Percentiles rank a stretch among this genome's conserved stretches.
Conservation (phyloP, 2,888 invertebrate species). For the Poecilus cupreus region DNA sequence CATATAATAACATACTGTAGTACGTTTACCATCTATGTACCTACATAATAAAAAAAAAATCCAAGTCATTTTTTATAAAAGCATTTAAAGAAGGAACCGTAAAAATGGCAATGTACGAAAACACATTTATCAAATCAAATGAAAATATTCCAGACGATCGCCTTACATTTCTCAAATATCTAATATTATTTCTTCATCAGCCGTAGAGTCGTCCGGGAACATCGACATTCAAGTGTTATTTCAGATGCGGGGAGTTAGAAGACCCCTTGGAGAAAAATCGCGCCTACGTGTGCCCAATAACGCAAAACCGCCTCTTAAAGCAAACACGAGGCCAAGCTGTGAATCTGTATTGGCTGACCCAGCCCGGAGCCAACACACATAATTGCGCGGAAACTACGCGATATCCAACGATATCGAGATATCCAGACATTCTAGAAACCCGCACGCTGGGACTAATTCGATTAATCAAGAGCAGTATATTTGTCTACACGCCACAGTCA, state of each 20-base stretch:
- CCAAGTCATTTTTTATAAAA: too few species aligned
- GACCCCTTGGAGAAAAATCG: background rate
- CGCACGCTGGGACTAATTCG: slow-evolving; percentile 5
- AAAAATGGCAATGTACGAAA: too few species aligned
- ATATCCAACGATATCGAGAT: background rate
- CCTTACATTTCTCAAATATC: background rate
- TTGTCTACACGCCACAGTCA: background rate
- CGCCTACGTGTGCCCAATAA: background rate
- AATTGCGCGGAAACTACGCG: slow-evolving; percentile 23
- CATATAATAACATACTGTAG: too few species aligned
- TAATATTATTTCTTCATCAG: background rate
- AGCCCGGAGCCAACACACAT: slow-evolving; percentile 34
- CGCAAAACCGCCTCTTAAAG: slow-evolving; percentile 5
- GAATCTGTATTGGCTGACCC: slow-evolving; percentile 32
- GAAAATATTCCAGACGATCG: background rate
- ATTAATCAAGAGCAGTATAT: background rate
- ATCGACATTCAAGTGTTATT: background rate
- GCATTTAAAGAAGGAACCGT: too few species aligned
- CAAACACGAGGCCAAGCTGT: slow-evolving; percentile 1
- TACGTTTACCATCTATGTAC: too few species aligned
- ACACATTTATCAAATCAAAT: slow-evolving; percentile 1
- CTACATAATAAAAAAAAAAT: too few species aligned
- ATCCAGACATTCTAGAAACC: background rate
- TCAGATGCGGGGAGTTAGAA: background rate
- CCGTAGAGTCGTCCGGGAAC: too few species aligned